Percentiles rank a stretch among this genome's conserved stretches.
These are phyloP conservation scores for Batillaria attramentaria DNA, from an alignment of 1,140 invertebrate species.

Conservation along the genomic window DNA sequence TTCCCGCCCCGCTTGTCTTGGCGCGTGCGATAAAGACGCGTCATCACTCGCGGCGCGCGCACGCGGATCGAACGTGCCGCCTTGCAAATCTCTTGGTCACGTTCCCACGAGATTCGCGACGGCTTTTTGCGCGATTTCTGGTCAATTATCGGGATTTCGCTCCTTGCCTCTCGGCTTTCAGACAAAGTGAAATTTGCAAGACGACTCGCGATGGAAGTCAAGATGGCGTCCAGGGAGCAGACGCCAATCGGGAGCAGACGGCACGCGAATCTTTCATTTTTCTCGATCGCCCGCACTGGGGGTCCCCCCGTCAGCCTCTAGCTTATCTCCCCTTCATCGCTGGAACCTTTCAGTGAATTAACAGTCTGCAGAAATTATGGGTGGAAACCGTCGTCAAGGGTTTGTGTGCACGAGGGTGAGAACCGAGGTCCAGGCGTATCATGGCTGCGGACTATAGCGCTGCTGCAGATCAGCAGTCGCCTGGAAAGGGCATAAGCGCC, in stretches of 20 bases:
- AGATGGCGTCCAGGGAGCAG: conserved; percentile 26
- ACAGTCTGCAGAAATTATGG: neutral
- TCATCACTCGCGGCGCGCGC: conserved; percentile 18
- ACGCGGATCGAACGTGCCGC: neutral
- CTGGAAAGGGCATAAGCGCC: neutral
- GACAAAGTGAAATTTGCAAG: conserved; percentile 37
- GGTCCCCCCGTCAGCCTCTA: neutral
- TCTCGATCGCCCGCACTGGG: neutral
- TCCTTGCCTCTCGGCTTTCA: conserved; percentile 30
- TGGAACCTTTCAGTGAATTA: conserved; percentile 32
- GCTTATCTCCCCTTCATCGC: conserved; percentile 23
- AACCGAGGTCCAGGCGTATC: no score
- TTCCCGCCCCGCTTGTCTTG: conserved; percentile 31
- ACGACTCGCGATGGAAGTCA: conserved; percentile 27
- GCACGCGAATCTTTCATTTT: conserved; percentile 25
- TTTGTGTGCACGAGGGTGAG: no score
- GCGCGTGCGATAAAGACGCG: conserved; percentile 33
- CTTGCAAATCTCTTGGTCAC: conserved; percentile 17
- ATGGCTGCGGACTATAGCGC: neutral
- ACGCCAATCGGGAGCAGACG: conserved; percentile 28
- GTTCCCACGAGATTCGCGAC: neutral
- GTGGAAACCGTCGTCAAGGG: no score
- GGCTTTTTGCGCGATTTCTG: conserved; percentile 32
- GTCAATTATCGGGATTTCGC: conserved; percentile 33
- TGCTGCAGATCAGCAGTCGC: neutral